These are phyloP conservation scores for Cydia strobilella DNA, from an alignment of 1,140 invertebrate genomes.

Conservation along the genomic window DNA sequence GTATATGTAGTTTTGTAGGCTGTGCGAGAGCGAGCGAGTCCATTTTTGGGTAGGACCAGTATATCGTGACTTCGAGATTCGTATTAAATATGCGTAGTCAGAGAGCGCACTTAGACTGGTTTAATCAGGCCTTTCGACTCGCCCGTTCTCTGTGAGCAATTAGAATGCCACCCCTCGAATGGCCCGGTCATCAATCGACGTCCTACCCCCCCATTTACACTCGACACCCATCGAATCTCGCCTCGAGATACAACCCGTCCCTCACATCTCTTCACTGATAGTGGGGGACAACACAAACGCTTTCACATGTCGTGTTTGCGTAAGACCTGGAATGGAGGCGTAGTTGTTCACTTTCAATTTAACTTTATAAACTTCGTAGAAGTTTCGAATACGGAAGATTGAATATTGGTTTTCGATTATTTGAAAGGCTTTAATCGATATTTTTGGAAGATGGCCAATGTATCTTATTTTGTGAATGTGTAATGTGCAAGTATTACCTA, in stretches of 20 bases:
- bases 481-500: no score
- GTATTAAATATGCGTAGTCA: not conserved
- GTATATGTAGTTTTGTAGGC: not conserved
- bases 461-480: no score
- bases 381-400: constrained; percentile 3
- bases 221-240: constrained; percentile 20
- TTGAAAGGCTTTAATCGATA: not conserved
- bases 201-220: constrained; percentile 9
- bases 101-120: not conserved
- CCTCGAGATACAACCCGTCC: constrained; percentile 18
- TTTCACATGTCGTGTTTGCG: not conserved
- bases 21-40: not conserved
- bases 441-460: not conserved
- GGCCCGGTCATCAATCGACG: constrained; percentile 12
- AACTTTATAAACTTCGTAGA: constrained; percentile 8
- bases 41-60: not conserved
- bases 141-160: not conserved
- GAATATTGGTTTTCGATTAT: constrained; percentile 14
- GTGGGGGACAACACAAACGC: not conserved
- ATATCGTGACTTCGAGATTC: not conserved
- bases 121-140: not conserved
- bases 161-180: not conserved
- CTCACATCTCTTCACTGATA: not conserved
- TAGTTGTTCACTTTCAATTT: constrained; percentile 31
- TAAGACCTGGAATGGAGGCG: not conserved